These are phyloP conservation scores for Aythya baeri DNA, from an alignment of 2,113 vertebrate genomes.

Conservation along the genomic window DNA sequence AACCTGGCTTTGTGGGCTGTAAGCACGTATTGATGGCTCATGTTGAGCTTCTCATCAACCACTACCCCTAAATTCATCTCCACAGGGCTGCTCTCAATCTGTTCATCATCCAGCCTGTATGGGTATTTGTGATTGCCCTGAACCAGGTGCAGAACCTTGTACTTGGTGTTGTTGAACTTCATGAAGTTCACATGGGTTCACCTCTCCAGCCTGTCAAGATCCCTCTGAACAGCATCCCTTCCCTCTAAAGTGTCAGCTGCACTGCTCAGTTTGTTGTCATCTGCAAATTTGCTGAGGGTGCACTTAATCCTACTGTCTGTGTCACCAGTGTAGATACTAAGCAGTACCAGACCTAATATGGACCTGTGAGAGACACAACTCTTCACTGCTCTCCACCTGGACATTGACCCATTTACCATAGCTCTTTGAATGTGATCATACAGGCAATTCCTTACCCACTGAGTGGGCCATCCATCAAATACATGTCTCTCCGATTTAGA, in stretches of 20 bases:
- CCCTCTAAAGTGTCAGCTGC: neutral
- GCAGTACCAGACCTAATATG: neutral
- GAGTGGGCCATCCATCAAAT: too few relatives aligned
- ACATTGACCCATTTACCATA: neutral
- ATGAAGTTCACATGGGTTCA: neutral
- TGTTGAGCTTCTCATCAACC: too few relatives aligned
- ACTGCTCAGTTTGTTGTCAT: neutral
- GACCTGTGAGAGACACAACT: neutral
- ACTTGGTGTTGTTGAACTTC: neutral
- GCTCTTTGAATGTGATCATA: too few relatives aligned
- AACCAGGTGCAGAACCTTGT: neutral
- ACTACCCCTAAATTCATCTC: neutral
- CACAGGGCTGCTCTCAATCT: neutral
- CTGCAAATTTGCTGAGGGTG: neutral
- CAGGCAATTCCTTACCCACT: too few relatives aligned
- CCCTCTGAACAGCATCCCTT: neutral
- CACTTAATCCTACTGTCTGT: neutral
- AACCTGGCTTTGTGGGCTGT: neutral
- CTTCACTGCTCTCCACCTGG: neutral
- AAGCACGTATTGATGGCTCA: too few relatives aligned
- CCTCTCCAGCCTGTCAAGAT: neutral
- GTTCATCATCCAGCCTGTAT: neutral
- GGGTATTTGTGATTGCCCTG: neutral
- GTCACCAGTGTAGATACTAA: neutral
- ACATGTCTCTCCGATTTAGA: too few relatives aligned